Evolutionary conservation across 2,113 vertebrate species (phyloP), one percentile per base, ranked within the genome.

Genomic region (Microtus ochrogaster): DNA sequence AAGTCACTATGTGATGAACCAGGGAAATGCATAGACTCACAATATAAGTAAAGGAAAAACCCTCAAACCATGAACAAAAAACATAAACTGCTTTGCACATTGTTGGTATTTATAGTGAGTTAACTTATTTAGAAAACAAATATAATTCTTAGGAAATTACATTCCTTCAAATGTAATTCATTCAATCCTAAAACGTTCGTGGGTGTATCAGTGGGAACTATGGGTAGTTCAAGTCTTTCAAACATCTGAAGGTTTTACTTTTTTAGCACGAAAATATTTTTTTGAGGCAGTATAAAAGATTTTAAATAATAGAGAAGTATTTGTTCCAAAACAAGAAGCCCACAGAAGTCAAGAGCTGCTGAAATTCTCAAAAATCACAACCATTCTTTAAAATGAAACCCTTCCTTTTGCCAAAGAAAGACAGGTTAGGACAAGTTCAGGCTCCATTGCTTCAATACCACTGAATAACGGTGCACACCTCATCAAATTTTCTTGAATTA

Each of bases 341-440:
- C n/a, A 90, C 19, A 77, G 30, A 93, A 91, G 44, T 86, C 14
- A 55, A 95, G 26, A 9, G 16, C 41, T 86, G 22, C 86, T 78
- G 65, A 95, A 95, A 93, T 84, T 93, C 55, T 93, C 78, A 89
- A 61, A 94, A 95, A 47, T 66, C 36, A 95, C 14, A 70, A 87
- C 68, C 36, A 13, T 19, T 95, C 77, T 95, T 92, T 85, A 81
- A 93, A 84, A 89, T 66, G 84, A 94, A 95, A 41, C 13, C 26
- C 24, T 94, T 90, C 49, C 36, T 83, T 87, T 92, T 61, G 4
- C 21, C 92, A 93, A 36, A 61, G 33, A 36, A n/a, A 76, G 7
- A 36, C 28, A 89, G 26, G 5, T 89, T 39, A 85, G 44, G 70
- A 66, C 49, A 81, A 16, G 55, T 76, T 30, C 44, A 4, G 3